phyloP scores from a whole-genome alignment of 1,140 invertebrate genomes.

The Pseudomyrmex gracilis region DNA sequence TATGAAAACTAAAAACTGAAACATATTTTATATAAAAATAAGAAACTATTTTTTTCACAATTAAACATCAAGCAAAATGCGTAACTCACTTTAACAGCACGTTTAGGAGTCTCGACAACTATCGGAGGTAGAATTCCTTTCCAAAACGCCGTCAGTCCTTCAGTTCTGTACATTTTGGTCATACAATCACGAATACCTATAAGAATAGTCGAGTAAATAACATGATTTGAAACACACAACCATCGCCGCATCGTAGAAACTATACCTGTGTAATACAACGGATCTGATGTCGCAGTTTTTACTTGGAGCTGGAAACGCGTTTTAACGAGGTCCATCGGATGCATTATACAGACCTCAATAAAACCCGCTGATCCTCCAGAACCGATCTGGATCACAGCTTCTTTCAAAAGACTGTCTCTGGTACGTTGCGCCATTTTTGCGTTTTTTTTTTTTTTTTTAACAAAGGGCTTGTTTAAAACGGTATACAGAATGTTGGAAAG shows the following conservation, averaged over 20 bases:
- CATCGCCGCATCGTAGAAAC: constrained; percentile 45
- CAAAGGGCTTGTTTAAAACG: background rate
- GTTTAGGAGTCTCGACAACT: constrained; percentile 97
- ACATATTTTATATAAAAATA: constrained; percentile 46
- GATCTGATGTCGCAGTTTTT: constrained; percentile 83
- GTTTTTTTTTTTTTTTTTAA: no score
- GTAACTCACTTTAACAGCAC: constrained; percentile 92
- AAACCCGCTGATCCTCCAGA: constrained; percentile 96
- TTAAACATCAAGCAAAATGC: constrained; percentile 29
- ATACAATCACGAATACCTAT: constrained; percentile 94
- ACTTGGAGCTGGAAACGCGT: constrained; percentile 94
- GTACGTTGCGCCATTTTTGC: constrained; percentile 27
- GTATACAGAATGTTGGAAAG: background rate
- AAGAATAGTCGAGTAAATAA: constrained; percentile 25
- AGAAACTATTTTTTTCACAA: constrained; percentile 39
- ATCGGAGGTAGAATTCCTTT: constrained; percentile 97
- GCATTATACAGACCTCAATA: constrained; percentile 98
- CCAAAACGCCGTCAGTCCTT: constrained; percentile 94
- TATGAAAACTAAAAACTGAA: background rate
- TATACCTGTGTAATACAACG: constrained; percentile 86
- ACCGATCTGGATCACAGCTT: constrained; percentile 93
- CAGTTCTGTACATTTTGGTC: constrained; percentile 93
- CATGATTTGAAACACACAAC: background rate
- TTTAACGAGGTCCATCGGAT: constrained; percentile 97
- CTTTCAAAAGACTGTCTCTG: constrained; percentile 85